A percentile compares a stretch with the other conserved stretches of the same genome.
Evolutionary conservation across 2,797 vertebrate genomes (phyloP).

Genomic region (Sandelia bainsii): DNA sequence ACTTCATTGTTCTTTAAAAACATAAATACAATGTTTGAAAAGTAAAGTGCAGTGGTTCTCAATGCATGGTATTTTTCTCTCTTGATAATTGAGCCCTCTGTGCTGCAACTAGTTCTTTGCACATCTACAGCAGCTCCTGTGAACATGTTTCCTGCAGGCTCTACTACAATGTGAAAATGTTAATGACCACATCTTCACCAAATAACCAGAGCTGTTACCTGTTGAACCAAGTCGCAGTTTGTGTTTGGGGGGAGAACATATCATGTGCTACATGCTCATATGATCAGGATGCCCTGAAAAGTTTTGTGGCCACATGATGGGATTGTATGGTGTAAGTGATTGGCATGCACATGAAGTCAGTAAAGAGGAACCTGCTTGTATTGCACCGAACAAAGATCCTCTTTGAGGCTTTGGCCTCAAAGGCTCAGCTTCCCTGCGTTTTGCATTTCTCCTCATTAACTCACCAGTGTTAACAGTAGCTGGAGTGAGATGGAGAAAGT

Average conservation of each 20-base stretch:
- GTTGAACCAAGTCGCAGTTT: slow-evolving; percentile 12
- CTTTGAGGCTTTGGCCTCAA: slow-evolving; percentile 80
- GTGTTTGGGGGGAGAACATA: not conserved
- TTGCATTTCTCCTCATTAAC: slow-evolving; percentile 82
- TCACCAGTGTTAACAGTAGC: slow-evolving; percentile 61
- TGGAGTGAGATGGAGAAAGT: slow-evolving; percentile 39
- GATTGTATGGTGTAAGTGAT: slow-evolving; percentile 76
- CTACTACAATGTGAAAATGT: slow-evolving; percentile 19
- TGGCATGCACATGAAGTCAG: slow-evolving; percentile 81
- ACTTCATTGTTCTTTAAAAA: slow-evolving; percentile 1
- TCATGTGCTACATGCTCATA: slow-evolving; percentile 55
- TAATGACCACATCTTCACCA: slow-evolving; percentile 6
- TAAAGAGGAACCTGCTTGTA: slow-evolving; percentile 83
- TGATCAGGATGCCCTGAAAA: slow-evolving; percentile 45
- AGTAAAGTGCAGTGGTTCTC: not conserved
- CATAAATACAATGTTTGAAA: slow-evolving; percentile 6
- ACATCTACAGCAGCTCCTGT: slow-evolving; percentile 1
- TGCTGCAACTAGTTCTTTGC: not conserved
- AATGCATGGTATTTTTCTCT: slow-evolving; percentile 2
- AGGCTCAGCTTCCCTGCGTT: slow-evolving; percentile 74
- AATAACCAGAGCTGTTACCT: slow-evolving; percentile 20
- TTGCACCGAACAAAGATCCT: slow-evolving; percentile 78
- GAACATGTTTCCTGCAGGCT: not conserved
- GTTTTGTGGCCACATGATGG: slow-evolving; percentile 53
- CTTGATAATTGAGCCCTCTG: not conserved